Conservation (phyloP, 2,113 vertebrate genomes). For the Pygathrix nemaeus region DNA sequence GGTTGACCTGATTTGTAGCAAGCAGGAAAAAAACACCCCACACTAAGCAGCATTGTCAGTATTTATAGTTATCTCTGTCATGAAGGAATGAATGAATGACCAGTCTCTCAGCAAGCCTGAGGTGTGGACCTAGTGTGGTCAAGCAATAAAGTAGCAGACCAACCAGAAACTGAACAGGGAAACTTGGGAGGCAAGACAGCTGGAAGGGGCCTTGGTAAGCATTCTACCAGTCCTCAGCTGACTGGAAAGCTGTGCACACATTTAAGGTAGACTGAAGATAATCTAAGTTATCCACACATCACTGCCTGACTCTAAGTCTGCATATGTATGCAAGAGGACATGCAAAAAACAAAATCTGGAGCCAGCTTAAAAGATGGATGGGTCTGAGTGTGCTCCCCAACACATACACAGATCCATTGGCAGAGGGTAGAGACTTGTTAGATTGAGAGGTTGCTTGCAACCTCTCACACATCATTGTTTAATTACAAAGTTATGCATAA, state of each 20-base stretch:
- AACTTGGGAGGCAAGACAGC: not conserved
- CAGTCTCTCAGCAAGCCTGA: not conserved
- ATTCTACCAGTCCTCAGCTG: not conserved
- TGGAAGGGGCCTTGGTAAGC: not conserved
- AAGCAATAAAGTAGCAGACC: not conserved
- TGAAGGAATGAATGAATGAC: not conserved
- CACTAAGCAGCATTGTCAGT: not conserved
- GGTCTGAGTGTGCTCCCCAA: not conserved
- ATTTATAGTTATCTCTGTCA: not conserved
- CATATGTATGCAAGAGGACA: not conserved
- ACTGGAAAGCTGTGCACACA: not conserved
- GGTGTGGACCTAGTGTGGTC: not conserved
- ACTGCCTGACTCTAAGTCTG: not conserved
- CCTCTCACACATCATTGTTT: not conserved
- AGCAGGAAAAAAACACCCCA: not conserved
- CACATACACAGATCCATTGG: not conserved
- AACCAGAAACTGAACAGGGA: not conserved
- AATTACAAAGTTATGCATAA: not conserved
- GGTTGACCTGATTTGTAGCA: not conserved
- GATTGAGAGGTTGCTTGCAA: not conserved
- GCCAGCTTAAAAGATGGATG: not conserved
- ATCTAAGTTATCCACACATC: not conserved
- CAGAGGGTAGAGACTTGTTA: not conserved
- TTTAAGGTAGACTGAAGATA: not conserved
- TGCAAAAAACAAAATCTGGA: not conserved